Percentiles rank a stretch among this genome's conserved stretches.
Evolutionary conservation across 1,140 invertebrate genomes (phyloP).

Genomic region (Drosophila kurseongensis): DNA sequence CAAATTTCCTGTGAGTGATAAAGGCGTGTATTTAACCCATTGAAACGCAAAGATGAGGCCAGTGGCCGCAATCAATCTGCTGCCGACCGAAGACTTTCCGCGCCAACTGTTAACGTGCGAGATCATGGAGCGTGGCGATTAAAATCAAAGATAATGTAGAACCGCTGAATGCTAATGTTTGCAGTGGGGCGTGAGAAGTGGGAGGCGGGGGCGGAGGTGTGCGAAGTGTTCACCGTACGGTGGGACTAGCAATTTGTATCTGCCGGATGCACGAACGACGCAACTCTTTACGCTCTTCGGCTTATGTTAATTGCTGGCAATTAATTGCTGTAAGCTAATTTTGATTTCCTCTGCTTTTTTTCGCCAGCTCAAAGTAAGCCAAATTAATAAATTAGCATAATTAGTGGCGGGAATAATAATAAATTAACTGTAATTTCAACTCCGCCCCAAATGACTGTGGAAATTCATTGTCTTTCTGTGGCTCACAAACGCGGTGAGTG

Average conservation of each 20-base stretch:
- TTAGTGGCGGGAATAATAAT: constrained; percentile 50
- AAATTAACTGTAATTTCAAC: constrained; percentile 49
- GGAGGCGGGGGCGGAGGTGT: background rate
- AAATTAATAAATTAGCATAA: constrained; percentile 77
- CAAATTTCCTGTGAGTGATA: background rate
- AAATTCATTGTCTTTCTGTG: constrained; percentile 25
- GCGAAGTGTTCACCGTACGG: constrained; percentile 7
- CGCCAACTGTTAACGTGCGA: constrained; percentile 61
- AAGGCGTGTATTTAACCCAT: background rate
- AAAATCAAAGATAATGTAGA: constrained; percentile 55
- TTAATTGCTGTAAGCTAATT: constrained; percentile 68
- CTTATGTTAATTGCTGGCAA: constrained; percentile 64
- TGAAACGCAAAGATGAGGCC: constrained; percentile 23
- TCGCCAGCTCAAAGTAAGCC: constrained; percentile 50
- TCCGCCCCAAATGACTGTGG: constrained; percentile 30
- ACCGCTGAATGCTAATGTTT: constrained; percentile 30
- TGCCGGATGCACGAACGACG: constrained; percentile 49
- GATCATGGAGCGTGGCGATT: constrained; percentile 70
- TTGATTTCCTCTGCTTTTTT: constrained; percentile 58
- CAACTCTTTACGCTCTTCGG: constrained; percentile 43
- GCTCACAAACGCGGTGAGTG: constrained; percentile 35
- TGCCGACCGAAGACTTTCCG: constrained; percentile 43
- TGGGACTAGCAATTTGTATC: constrained; percentile 23
- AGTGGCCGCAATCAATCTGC: constrained; percentile 34
- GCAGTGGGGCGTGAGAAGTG: constrained; percentile 1